Evolutionary conservation across 2,113 vertebrate species (phyloP).

Genomic region (Ameiurus melas): DNA sequence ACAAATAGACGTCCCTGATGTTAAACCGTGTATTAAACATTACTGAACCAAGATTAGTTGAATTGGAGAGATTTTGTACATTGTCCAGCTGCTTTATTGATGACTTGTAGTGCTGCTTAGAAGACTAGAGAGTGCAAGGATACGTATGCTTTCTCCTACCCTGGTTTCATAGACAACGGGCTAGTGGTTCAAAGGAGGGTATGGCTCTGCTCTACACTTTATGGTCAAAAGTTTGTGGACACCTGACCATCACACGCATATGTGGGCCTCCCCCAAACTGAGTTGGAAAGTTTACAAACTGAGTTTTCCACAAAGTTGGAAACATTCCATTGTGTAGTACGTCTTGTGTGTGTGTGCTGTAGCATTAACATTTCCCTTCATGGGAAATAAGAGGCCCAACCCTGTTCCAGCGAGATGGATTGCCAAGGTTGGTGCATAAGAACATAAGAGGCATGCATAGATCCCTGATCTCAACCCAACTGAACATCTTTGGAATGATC

Average conservation of each 20-base stretch:
- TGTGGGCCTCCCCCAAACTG: neutral
- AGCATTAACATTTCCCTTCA: neutral
- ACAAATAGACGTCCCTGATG: neutral
- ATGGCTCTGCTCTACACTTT: neutral
- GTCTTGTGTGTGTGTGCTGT: neutral
- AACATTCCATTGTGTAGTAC: neutral
- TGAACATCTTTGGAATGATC: neutral
- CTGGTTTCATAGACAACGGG: neutral
- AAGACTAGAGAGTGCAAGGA: neutral
- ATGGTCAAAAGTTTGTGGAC: neutral
- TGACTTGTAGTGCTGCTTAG: neutral
- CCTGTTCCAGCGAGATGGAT: neutral
- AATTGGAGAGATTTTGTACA: neutral
- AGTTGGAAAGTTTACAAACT: too few relatives aligned
- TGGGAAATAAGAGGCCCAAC: neutral
- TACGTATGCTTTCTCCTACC: neutral
- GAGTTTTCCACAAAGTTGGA: neutral
- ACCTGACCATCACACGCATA: neutral
- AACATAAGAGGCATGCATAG: neutral
- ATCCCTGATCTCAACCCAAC: neutral
- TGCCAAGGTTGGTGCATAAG: neutral
- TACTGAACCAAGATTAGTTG: neutral
- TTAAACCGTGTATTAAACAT: neutral
- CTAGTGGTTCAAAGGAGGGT: neutral
- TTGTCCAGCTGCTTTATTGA: neutral